Percentiles rank a stretch among this genome's conserved stretches.
These are phyloP conservation scores for Cololabis saira DNA, from an alignment of 2,113 vertebrate genomes.

Conservation along the genomic window DNA sequence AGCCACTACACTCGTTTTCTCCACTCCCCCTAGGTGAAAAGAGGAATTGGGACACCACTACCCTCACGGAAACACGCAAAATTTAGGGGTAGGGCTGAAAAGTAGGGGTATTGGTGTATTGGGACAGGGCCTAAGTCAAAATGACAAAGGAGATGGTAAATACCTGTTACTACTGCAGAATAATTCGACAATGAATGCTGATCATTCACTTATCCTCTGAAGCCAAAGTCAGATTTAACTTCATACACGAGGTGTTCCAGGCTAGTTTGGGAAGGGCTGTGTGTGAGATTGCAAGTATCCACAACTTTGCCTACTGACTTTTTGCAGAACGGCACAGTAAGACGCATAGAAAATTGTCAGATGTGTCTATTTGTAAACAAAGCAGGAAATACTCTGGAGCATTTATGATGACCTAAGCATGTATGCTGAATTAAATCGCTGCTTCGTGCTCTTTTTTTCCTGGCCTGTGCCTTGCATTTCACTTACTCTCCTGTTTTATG, in stretches of 20 bases:
- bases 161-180: not conserved
- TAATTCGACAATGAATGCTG: not conserved
- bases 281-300: not conserved
- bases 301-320: not conserved
- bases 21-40: not conserved
- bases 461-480: slow-evolving; percentile 3
- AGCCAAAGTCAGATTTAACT: not conserved
- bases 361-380: too few relatives aligned
- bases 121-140: not conserved
- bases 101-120: too few relatives aligned
- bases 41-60: not conserved
- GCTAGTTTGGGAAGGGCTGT: not conserved
- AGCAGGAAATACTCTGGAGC: too few relatives aligned
- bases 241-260: not conserved
- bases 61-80: too few relatives aligned
- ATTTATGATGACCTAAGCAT: too few relatives aligned
- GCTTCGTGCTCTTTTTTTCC: not conserved
- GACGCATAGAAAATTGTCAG: too few relatives aligned
- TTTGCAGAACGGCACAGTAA: not conserved
- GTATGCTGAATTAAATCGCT: not conserved
- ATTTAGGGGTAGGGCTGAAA: too few relatives aligned
- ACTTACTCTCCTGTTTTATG: not conserved
- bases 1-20: too few relatives aligned
- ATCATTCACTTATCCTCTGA: not conserved
- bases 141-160: not conserved